Percentiles rank a stretch among this genome's conserved stretches.
phyloP scores from a whole-genome alignment of 2,113 vertebrate species.

The Rhinopomastus cyanomelas region DNA sequence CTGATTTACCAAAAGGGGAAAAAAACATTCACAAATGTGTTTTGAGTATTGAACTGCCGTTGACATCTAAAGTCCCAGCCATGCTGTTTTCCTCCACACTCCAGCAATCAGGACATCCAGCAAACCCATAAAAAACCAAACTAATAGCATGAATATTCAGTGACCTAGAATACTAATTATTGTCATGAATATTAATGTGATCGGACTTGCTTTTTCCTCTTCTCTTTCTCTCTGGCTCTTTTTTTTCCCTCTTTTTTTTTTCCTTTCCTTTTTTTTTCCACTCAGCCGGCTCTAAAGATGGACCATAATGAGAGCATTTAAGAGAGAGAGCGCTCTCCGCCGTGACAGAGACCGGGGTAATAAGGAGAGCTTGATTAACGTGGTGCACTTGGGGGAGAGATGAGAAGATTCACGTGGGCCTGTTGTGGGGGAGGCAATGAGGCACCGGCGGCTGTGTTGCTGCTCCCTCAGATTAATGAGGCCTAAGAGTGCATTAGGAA shows the following conservation, averaged over 20 bases:
- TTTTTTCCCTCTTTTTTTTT: background rate
- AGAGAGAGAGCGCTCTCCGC: conserved; percentile 81
- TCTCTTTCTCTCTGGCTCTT: conserved; percentile 61
- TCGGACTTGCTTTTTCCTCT: conserved; percentile 85
- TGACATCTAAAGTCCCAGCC: conserved; percentile 80
- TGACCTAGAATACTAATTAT: conserved; percentile 99
- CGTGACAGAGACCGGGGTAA: conserved; percentile 84
- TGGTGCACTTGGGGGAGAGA: conserved; percentile 80
- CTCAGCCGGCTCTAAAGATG: conserved; percentile 90
- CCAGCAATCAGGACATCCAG: conserved; percentile 86
- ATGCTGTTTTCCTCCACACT: conserved; percentile 86
- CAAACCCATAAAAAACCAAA: conserved; percentile 91
- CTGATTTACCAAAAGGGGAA: conserved; percentile 62
- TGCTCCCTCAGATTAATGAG: conserved; percentile 87
- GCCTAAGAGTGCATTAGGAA: conserved; percentile 87
- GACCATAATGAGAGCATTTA: conserved; percentile 92
- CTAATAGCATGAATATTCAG: conserved; percentile 99
- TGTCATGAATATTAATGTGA: conserved; percentile 99
- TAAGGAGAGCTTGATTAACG: conserved; percentile 90
- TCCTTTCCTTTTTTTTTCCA: conserved; percentile 65
- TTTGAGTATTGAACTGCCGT: conserved; percentile 75
- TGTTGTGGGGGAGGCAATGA: conserved; percentile 79
- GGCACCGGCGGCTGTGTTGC: conserved; percentile 80
- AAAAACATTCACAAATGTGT: conserved; percentile 66
- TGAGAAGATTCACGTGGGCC: conserved; percentile 83